Evolutionary conservation across 1,140 invertebrate genomes (phyloP).

Genomic region (Epicauta chinensis): DNA sequence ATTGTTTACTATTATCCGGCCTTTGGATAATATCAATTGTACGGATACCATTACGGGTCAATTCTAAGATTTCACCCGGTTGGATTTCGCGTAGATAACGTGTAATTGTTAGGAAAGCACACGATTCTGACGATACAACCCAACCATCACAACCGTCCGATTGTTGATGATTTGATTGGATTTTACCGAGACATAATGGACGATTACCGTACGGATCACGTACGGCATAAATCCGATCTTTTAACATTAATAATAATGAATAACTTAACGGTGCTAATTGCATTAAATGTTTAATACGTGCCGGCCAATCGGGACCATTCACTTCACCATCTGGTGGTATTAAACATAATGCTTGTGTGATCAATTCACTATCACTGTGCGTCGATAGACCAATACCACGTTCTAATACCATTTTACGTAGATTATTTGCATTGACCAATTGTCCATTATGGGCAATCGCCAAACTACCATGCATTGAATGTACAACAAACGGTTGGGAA

Average conservation of each 20-base stretch:
- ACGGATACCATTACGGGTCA: conserved; percentile 75
- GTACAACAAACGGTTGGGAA: conserved; percentile 95
- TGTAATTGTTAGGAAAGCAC: conserved; percentile 88
- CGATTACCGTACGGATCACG: conserved; percentile 94
- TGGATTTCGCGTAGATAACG: conserved; percentile 78
- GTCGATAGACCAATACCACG: conserved; percentile 90
- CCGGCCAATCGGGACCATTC: conserved; percentile 85
- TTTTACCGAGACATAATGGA: conserved; percentile 89
- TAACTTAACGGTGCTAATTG: conserved; percentile 83
- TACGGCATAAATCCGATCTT: conserved; percentile 90
- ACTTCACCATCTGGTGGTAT: conserved; percentile 84
- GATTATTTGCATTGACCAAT: conserved; percentile 82
- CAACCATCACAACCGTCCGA: conserved; percentile 71
- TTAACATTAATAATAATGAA: conserved; percentile 89
- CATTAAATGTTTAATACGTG: conserved; percentile 87
- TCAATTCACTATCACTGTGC: conserved; percentile 91
- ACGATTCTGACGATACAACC: conserved; percentile 95
- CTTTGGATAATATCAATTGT: conserved; percentile 78
- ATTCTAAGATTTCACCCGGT: conserved; percentile 91
- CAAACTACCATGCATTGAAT: conserved; percentile 88
- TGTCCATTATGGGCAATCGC: conserved; percentile 97
- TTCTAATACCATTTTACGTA: conserved; percentile 78
- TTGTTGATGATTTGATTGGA: conserved; percentile 60
- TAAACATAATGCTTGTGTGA: conserved; percentile 90
- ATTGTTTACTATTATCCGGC: conserved; percentile 58